phyloP scores from a whole-genome alignment of 2,888 invertebrate species.

The Galeopsomyia nigrocyanea region DNA sequence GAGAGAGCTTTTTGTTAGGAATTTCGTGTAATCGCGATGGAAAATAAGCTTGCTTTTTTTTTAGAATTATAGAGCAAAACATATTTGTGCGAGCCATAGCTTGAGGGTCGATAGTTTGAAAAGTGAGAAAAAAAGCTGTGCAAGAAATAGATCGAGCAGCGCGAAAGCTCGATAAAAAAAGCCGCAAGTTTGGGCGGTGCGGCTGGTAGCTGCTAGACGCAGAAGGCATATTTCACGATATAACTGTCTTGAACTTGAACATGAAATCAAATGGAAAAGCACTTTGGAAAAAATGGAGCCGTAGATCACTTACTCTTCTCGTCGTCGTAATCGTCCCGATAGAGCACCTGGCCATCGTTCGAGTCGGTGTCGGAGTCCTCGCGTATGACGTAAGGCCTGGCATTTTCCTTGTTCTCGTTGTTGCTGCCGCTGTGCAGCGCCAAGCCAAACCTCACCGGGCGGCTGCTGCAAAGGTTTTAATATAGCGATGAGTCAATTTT shows the following conservation, averaged over 20 bases:
- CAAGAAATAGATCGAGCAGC: too few relatives aligned
- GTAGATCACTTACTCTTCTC: conserved; percentile 71
- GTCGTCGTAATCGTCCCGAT: conserved; percentile 79
- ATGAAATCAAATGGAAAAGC: background rate
- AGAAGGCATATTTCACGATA: background rate
- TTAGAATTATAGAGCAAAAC: too few relatives aligned
- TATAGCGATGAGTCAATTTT: background rate
- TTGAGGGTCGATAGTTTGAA: too few relatives aligned
- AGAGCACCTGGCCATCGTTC: conserved; percentile 76
- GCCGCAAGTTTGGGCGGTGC: too few relatives aligned
- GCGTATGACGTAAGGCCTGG: conserved; percentile 82
- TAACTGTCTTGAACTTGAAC: background rate
- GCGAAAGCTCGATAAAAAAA: too few relatives aligned
- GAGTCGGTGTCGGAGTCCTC: conserved; percentile 75
- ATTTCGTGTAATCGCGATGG: too few relatives aligned
- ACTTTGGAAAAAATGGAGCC: too few relatives aligned
- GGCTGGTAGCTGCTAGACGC: too few relatives aligned
- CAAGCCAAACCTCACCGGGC: conserved; percentile 87
- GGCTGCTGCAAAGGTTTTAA: conserved; percentile 72
- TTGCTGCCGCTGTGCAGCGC: conserved; percentile 79
- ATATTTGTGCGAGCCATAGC: too few relatives aligned
- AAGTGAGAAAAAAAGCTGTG: too few relatives aligned
- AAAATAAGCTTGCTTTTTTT: too few relatives aligned
- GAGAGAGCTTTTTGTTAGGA: too few relatives aligned
- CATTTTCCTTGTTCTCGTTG: conserved; percentile 89